Percentiles rank a stretch among this genome's conserved stretches.
These are phyloP conservation scores for Leucophora obtusa DNA, from an alignment of 2,888 invertebrate species.

Conservation along the genomic window DNA sequence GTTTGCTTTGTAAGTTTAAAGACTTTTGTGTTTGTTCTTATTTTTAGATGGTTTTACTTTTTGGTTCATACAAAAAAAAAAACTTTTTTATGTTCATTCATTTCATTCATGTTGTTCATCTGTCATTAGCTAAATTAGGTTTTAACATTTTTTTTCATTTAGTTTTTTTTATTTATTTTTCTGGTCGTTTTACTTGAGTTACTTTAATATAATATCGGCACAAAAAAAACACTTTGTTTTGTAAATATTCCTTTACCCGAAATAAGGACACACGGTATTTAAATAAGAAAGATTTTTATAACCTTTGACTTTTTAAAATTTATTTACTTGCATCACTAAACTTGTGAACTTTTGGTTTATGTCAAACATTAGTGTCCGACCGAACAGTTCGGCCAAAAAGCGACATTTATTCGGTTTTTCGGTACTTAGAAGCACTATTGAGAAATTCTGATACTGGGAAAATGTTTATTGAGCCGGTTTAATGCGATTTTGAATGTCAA, in stretches of 20 bases:
- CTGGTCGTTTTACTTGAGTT: not conserved
- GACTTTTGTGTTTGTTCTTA: not conserved
- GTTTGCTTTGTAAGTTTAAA: not conserved
- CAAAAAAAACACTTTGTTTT: not conserved
- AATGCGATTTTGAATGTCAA: too few species aligned
- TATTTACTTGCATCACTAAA: not conserved
- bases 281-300: not conserved
- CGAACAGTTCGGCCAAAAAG: too few species aligned
- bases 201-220: not conserved
- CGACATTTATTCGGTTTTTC: too few species aligned
- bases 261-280: not conserved
- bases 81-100: conserved; percentile 1
- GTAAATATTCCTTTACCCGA: not conserved
- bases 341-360: too few species aligned
- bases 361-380: too few species aligned
- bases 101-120: conserved; percentile 38
- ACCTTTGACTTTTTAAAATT: not conserved
- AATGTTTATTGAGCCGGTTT: too few species aligned
- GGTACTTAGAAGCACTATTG: too few species aligned
- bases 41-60: not conserved
- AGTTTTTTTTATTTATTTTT: conserved; percentile 5
- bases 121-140: conserved; percentile 64
- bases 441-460: too few species aligned
- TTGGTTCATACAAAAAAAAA: not conserved
- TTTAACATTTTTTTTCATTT: conserved; percentile 44